Evolutionary conservation across 2,113 vertebrate genomes (phyloP).

Genomic region (Puffinus mauretanicus): DNA sequence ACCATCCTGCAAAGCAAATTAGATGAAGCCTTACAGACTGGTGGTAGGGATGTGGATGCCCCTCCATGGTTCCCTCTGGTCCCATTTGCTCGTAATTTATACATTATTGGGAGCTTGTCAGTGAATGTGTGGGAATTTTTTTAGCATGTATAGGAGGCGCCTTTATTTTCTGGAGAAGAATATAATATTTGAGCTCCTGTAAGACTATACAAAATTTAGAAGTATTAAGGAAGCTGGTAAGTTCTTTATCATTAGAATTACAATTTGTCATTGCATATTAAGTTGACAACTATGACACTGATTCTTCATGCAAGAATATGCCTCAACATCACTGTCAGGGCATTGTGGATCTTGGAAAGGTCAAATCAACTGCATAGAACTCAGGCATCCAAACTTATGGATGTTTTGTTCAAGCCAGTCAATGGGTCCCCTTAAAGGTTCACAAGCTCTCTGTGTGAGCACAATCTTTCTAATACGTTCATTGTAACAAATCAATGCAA

Average conservation of each 20-base stretch:
- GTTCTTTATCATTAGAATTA: background rate
- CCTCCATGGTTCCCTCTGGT: background rate
- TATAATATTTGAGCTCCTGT: background rate
- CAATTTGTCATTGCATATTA: background rate
- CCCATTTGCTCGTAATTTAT: background rate
- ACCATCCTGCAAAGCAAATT: background rate
- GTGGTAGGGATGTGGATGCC: background rate
- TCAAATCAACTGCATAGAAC: background rate
- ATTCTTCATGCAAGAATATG: background rate
- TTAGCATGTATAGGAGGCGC: background rate
- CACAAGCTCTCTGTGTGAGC: background rate
- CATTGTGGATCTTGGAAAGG: background rate
- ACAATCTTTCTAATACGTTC: background rate
- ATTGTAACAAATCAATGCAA: background rate
- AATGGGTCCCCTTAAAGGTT: background rate
- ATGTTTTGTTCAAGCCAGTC: background rate
- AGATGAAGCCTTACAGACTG: background rate
- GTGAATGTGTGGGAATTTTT: background rate
- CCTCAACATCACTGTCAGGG: background rate
- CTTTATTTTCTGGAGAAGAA: background rate
- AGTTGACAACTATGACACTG: background rate
- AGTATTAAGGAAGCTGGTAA: background rate
- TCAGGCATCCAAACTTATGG: background rate
- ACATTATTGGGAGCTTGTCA: background rate
- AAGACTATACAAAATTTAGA: background rate